Base-by-base conservation (phyloP, 2,888 invertebrate genomes). In the Agonum fuliginosum region DNA sequence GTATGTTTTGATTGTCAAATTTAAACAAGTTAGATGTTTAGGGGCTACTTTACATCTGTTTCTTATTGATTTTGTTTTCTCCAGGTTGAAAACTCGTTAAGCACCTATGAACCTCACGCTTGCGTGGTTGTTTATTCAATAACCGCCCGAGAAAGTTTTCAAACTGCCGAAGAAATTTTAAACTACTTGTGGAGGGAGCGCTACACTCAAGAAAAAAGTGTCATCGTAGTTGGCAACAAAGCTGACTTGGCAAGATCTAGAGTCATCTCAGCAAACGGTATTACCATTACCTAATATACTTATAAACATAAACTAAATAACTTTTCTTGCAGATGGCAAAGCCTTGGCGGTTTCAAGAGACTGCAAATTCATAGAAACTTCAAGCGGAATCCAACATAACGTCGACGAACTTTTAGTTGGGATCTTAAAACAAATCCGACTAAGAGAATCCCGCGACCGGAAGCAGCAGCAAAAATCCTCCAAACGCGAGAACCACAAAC, bases 331-430 rank as follows among this genome's bases (percentile, higher is more conserved):
- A 98, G 98, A 98, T 87, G 97, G 97, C 5, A 97, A 96, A 88
- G 90, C 93, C n/a, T 87, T 97, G 81, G 97, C 97, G 0, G 94
- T 94, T 41, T 93, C 94, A 10, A 91, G 94, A 85, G 96, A 96
- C 86, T 94, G 95, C 87, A 97, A 97, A 88, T 97, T 96, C 88
- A 97, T 97, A 81, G 98, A 98, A 87, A 96, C 97, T 0, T 98
- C 97, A 0, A 95, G 96, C 76, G 97, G 97, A 0, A 95, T 98
- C 83, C 97, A 98, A 86, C 97, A 98, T 88, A 97, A 97, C 85
- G 97, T 98, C 17, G 98, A 98, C 86, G 98, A 98, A 85, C 91
- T 98, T 19, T 91, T 98, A 46, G 97, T 97, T 0, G 98, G 98
- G 1, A 93, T 97, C 81, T 90, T 98, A 54, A 97, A 96, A 85